Evolutionary conservation across 37 sponge, comb jelly and placozoan genomes (phyloP).

Genomic region (Amphimedon queenslandica): DNA sequence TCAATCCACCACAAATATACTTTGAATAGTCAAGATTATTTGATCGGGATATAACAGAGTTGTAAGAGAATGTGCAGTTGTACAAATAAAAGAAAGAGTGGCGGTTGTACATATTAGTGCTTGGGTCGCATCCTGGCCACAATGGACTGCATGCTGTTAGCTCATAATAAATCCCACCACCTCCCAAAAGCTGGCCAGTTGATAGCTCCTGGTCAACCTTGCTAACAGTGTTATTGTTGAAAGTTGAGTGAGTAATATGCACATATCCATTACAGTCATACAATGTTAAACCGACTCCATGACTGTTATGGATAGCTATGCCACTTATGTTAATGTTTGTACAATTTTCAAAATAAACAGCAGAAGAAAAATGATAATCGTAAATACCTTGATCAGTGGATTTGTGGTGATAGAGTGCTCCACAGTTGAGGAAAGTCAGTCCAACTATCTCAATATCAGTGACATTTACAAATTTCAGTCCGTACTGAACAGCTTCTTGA

Average conservation of each 20-base stretch:
- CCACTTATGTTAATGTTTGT: not conserved
- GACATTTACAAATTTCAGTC: too few species aligned
- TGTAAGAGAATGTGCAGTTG: not conserved
- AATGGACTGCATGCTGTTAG: slow-evolving; percentile 14
- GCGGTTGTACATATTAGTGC: not conserved
- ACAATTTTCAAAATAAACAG: slow-evolving; percentile 14
- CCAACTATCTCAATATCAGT: too few species aligned
- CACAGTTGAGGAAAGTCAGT: too few species aligned
- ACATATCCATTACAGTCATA: slow-evolving; percentile 17
- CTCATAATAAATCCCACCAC: slow-evolving; percentile 19
- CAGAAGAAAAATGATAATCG: not conserved
- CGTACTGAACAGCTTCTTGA: too few species aligned
- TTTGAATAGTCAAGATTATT: too few species aligned
- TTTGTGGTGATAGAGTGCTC: not conserved
- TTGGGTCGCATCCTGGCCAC: too few species aligned
- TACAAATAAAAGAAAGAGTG: not conserved
- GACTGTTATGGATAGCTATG: not conserved
- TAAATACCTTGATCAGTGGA: not conserved
- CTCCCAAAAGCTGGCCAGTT: too few species aligned
- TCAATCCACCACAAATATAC: too few species aligned
- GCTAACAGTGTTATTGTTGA: too few species aligned
- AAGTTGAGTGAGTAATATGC: not conserved
- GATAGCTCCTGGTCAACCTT: too few species aligned
- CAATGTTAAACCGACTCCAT: slow-evolving; percentile 1
- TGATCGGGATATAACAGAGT: not conserved